Evolutionary conservation across 2,888 invertebrate species (phyloP), one percentile per base, ranked within the genome.

Genomic region (Unio pictorum): DNA sequence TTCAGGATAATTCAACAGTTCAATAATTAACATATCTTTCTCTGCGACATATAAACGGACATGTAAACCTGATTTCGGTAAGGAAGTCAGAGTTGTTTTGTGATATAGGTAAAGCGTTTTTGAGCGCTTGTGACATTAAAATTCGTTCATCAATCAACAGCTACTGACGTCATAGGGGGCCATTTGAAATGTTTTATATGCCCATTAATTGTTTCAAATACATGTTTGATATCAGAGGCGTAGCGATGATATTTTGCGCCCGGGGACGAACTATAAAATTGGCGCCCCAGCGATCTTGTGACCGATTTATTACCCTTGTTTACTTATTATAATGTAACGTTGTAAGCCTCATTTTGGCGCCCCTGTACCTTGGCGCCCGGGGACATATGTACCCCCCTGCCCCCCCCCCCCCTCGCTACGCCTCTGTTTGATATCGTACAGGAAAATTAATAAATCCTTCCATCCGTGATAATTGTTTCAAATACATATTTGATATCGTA

Each of bases 391-490:
- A 23, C 23, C 23, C 23, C 23, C 23, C 23, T 23, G 23, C 23
- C 23, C 0, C 23, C 23, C 23, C 23, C 23, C 23, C 23, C 23
- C 23, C 23, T 0, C 23, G 23, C 23, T 23, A 23, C 23, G 23
- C 23, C 23, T 23, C 23, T 23, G 23, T 23, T 23, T 63, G 64
- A 69, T 55, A 72, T 67, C n/a, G 59, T 67, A 15, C 23, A 30
- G 45, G 63, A 69, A 18, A 55, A 45, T 45, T 45, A 45, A 15
- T 45, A 59, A 64, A 61, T 56, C 64, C 45, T n/a, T 68, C 15
- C 4, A 64, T 17, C 18, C 55, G 20, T 28, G 30, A 34, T n/a
- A n/a, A n/a, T n/a, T n/a, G n/a, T n/a, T n/a, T n/a, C n/a, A n/a
- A n/a, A n/a, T n/a, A n/a, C n/a, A n/a, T n/a, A n/a, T n/a, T n/a